Evolutionary conservation across 2,797 vertebrate genomes (phyloP), one percentile per base, ranked within the genome.

Genomic region (Dryobates pubescens): DNA sequence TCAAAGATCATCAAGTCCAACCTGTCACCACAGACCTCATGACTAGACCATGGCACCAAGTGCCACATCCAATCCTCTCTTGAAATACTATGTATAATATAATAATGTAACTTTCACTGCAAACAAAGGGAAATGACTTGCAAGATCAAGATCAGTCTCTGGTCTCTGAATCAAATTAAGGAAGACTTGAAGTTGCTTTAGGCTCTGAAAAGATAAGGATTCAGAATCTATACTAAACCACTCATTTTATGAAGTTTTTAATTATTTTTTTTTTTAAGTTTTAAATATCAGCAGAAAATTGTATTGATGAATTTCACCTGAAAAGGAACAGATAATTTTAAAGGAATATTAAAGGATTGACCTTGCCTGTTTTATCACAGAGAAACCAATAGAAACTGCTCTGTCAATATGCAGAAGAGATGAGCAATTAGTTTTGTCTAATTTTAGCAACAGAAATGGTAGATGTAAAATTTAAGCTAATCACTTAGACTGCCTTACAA

Each of bases 371-470:
- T 88, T 82, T 54, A 69, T 18, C n/a, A 63, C 43, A n/a, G 14
- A n/a, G 54, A 83, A 74, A 34, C 62, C 70, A 67, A 57, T 13
- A 77, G 59, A 93, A 94, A 89, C 14, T 38, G 47, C 12, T 80
- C 74, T 20, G 17, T 29, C 56, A 65, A 71, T 92, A 82, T 85
- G 22, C 65, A 90, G 56, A 89, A 29, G 13, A 71, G 75, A 68
- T 26, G 22, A 56, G 36, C 12, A 30, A 82, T 71, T 61, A 4
- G 67, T 88, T 94, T 90, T 20, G 26, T 53, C 16, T 90, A 76
- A 92, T 84, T 90, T 82, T 84, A 92, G 71, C 1, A 41, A 74
- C 32, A 74, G 78, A 84, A 86, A 74, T 82, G 32, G 45, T 84
- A 54, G 54, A 76, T 90, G 69, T 79, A 58, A 82, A 92, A 76